phyloP scores from a whole-genome alignment of 1,140 invertebrate species.

The Galleria mellonella region DNA sequence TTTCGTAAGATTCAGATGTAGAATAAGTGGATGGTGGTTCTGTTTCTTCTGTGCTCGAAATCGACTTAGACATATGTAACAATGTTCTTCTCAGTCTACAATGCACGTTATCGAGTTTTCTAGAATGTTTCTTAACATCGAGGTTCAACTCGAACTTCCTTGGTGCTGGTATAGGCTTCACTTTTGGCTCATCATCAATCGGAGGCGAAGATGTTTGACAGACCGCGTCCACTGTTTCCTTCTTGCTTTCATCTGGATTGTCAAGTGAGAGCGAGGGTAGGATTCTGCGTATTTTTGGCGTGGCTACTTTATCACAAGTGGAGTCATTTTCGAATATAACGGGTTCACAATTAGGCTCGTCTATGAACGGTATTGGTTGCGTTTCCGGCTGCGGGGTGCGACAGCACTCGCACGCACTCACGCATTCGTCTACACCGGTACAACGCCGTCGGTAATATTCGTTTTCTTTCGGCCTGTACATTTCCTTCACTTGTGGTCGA shows the following conservation, averaged over 20 bases:
- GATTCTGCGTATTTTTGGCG: constrained; percentile 57
- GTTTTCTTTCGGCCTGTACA: constrained; percentile 30
- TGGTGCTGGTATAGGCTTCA: constrained; percentile 5
- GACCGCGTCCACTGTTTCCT: constrained; percentile 48
- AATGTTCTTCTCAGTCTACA: constrained; percentile 45
- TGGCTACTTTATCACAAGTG: constrained; percentile 32
- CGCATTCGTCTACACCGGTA: constrained; percentile 52
- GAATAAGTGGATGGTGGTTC: constrained; percentile 50
- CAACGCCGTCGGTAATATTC: constrained; percentile 39
- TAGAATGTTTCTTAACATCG: constrained; percentile 37
- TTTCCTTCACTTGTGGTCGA: constrained; percentile 28
- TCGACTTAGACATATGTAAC: constrained; percentile 44
- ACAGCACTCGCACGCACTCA: constrained; percentile 62
- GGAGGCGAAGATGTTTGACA: constrained; percentile 53
- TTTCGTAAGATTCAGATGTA: constrained; percentile 49
- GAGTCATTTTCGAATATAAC: constrained; percentile 61
- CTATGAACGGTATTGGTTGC: constrained; percentile 64
- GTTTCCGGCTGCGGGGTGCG: constrained; percentile 59
- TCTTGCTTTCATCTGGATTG: constrained; percentile 38
- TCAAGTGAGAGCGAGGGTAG: constrained; percentile 56
- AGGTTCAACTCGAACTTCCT: constrained; percentile 37
- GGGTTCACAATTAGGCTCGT: constrained; percentile 64
- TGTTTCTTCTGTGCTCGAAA: constrained; percentile 54
- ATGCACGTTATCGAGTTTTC: constrained; percentile 39
- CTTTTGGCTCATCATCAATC: constrained; percentile 18